Evolutionary conservation across 2,113 vertebrate genomes (phyloP), one percentile per base, ranked within the genome.

Genomic region (Plecotus auritus): DNA sequence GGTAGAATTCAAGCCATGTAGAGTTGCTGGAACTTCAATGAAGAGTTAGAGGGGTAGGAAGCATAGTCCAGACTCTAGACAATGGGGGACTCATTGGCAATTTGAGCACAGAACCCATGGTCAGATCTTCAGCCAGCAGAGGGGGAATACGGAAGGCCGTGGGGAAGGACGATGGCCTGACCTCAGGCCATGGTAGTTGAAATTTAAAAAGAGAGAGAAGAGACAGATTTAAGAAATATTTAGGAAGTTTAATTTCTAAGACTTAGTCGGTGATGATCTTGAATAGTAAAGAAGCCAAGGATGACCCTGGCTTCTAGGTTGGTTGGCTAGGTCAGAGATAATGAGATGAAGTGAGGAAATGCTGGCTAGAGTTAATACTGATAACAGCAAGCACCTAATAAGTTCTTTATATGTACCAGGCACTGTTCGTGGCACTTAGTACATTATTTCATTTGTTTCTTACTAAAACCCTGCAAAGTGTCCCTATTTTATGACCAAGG

Each of bases 1-100:
- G 7, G 20, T 7, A 56, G n/a, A 85, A 4, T 35, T 26, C 40
- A 59, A 73, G 11, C 13, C 66, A 42, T 13, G 12, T 6, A 8
- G 49, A 76, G 72, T 64, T 47, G 56, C 42, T 88, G 32, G 40
- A 64, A 47, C 17, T 45, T 74, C 10, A 45, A 61, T 61, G 40
- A 51, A 54, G 70, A 88, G 64, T 37, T 1, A 18, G 72, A 32
- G 45, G 42, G 51, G 51, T 22, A 11, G 69, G 85, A 78, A 56
- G 54, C 54, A 56, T 56, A 56, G 54, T 56, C 20, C 54, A 56
- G 20, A 56, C 54, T 56, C 54, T 59, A 12, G 74, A 66, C 32
- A 77, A 1, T 1, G 37, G 14, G 74, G 56, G 22, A 30, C 10
- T 22, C 28, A 7, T 1, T 5, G 1, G 7, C 3, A 3, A 45